These are phyloP conservation scores for Ramphastos sulfuratus DNA, from an alignment of 2,113 vertebrate genomes.

Conservation along the genomic window DNA sequence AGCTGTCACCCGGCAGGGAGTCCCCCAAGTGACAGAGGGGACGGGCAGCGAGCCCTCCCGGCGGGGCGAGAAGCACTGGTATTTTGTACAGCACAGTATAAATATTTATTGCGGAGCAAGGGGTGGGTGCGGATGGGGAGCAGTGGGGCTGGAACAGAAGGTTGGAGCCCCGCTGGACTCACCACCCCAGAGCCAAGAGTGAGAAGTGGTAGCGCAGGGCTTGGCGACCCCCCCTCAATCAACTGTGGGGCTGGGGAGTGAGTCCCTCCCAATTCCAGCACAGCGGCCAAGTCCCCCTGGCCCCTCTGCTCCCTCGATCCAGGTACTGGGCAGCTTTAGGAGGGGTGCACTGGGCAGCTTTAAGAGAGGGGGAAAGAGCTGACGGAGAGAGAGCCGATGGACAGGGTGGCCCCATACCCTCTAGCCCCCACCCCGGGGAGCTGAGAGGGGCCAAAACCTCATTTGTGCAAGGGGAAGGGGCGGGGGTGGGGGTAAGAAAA, in stretches of 20 bases:
- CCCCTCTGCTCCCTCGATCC: rapidly evolving
- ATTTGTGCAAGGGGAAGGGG: not conserved
- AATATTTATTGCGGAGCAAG: slow-evolving; percentile 81
- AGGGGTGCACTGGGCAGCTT: not conserved
- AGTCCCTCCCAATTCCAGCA: not conserved
- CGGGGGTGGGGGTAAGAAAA: not conserved
- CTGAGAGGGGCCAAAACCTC: not conserved
- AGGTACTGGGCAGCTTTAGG: not conserved
- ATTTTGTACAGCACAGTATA: slow-evolving; percentile 87
- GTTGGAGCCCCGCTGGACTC: not conserved
- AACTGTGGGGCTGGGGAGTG: not conserved
- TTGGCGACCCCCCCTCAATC: not conserved
- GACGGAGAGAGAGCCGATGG: not conserved
- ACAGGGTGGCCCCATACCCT: rapidly evolving
- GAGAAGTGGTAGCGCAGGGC: not conserved
- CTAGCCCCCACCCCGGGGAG: rapidly evolving
- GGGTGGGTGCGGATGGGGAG: not conserved
- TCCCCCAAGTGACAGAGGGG: slow-evolving; percentile 89
- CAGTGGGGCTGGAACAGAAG: not conserved
- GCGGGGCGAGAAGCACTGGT: slow-evolving; percentile 76
- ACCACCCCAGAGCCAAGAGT: not conserved
- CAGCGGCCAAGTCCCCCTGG: not conserved
- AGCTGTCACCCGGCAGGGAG: slow-evolving; percentile 84
- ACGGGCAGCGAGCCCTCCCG: slow-evolving; percentile 64
- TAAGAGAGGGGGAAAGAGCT: not conserved